These are phyloP conservation scores for Cryptophagus acutangulus DNA, from an alignment of 2,888 invertebrate species.

Conservation along the genomic window DNA sequence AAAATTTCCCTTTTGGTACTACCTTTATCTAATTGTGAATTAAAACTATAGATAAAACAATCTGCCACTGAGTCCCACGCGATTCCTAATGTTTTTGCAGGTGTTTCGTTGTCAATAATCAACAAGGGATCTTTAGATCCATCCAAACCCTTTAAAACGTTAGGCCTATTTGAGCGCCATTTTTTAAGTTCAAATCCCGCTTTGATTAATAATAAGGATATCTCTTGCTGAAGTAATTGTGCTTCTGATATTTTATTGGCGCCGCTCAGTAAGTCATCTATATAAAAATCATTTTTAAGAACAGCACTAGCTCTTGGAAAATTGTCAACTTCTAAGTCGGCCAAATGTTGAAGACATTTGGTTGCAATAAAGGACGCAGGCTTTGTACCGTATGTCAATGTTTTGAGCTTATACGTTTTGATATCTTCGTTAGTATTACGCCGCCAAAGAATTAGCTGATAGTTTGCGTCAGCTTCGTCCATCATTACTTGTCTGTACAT, in stretches of 20 bases:
- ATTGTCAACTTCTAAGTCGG: no score
- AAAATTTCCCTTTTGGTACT: slow-evolving; percentile 11
- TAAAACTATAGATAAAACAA: no score
- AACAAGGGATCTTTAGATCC: slow-evolving; percentile 6
- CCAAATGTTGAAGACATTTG: no score
- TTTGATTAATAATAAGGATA: no score
- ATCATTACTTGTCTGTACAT: slow-evolving; percentile 10
- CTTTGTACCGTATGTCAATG: slow-evolving; percentile 22
- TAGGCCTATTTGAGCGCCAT: slow-evolving; percentile 6
- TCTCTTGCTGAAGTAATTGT: no score
- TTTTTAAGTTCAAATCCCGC: no score
- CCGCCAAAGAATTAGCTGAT: slow-evolving; percentile 13
- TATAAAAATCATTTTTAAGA: no score
- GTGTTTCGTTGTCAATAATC: slow-evolving; percentile 7
- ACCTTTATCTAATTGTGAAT: slow-evolving; percentile 6
- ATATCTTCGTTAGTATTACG: not conserved
- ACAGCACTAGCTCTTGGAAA: no score
- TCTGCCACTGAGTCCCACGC: slow-evolving; percentile 7
- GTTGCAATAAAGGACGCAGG: slow-evolving; percentile 18
- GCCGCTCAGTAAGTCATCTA: no score
- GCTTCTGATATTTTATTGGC: no score
- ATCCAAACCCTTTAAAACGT: slow-evolving; percentile 3
- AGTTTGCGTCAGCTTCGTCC: slow-evolving; percentile 3
- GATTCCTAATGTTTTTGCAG: slow-evolving; percentile 12
- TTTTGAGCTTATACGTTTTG: slow-evolving; percentile 9